These are phyloP conservation scores for Apostichopus leukothele DNA, from an alignment of 53 echinoderm and acorn worm species.

Conservation along the genomic window DNA sequence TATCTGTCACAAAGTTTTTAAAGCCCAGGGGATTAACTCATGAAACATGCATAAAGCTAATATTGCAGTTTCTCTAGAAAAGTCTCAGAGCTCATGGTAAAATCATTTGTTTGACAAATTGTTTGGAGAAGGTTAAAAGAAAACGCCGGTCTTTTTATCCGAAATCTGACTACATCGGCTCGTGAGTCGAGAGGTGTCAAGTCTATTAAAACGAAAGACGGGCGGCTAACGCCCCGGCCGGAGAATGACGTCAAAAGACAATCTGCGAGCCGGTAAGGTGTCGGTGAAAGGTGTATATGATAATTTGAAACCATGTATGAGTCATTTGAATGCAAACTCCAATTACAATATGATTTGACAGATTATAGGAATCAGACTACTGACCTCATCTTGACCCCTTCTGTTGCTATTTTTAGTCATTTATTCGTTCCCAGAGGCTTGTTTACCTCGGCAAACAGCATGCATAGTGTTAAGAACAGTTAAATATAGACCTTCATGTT, in stretches of 20 bases:
- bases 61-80: too few relatives aligned
- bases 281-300: background rate
- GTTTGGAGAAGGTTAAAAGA: background rate
- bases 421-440: too few relatives aligned
- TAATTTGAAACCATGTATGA: background rate
- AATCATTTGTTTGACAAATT: background rate
- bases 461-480: too few relatives aligned
- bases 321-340: background rate
- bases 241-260: conserved; percentile 29
- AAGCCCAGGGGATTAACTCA: conserved; percentile 26
- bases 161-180: background rate
- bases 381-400: background rate
- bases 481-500: too few relatives aligned
- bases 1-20: background rate
- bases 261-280: conserved; percentile 1
- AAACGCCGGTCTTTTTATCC: background rate
- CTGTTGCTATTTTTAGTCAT: background rate
- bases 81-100: too few relatives aligned
- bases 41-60: background rate
- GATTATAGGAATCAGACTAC: background rate
- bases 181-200: conserved; percentile 10
- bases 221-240: conserved; percentile 9
- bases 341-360: background rate
- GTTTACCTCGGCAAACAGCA: too few relatives aligned
- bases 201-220: conserved; percentile 16